Conservation (phyloP, 2,888 invertebrate species). For the Ellobium chinense region DNA sequence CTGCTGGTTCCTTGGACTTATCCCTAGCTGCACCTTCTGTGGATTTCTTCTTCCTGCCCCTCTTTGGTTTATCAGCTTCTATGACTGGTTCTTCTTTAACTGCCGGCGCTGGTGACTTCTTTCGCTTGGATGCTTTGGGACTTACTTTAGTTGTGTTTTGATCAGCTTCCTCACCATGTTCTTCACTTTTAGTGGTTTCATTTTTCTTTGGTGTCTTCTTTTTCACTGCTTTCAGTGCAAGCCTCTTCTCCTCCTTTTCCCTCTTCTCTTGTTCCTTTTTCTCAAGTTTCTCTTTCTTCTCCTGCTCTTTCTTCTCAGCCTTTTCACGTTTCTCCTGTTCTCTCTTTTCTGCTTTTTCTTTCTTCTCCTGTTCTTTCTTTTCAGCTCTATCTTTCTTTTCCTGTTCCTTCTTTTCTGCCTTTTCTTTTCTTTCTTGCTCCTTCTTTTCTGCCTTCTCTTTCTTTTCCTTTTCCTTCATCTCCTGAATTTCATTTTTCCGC, state of each 20-base stretch:
- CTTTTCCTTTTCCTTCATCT: conserved; percentile 46
- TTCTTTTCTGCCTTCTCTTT: conserved; percentile 33
- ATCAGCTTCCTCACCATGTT: conserved; percentile 38
- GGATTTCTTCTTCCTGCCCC: not conserved
- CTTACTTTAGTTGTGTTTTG: conserved; percentile 15
- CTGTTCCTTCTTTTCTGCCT: conserved; percentile 46
- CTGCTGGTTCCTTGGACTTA: not conserved
- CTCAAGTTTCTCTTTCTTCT: conserved; percentile 30
- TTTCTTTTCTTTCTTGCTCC: conserved; percentile 45
- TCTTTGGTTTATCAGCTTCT: not conserved
- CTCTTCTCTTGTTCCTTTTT: conserved; percentile 41
- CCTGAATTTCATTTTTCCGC: conserved; percentile 45
- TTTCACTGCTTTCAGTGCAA: conserved; percentile 41
- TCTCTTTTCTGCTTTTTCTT: conserved; percentile 42
- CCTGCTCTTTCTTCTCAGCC: conserved; percentile 43
- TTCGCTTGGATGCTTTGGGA: not conserved
- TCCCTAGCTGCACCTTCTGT: not conserved
- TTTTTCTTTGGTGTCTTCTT: conserved; percentile 34
- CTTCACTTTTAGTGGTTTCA: not conserved
- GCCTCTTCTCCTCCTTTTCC: conserved; percentile 46
- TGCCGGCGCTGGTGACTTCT: conserved; percentile 15
- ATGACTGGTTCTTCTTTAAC: not conserved
- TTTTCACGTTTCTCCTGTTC: conserved; percentile 43
- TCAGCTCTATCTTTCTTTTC: conserved; percentile 33
- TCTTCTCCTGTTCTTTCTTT: conserved; percentile 39